phyloP scores from a whole-genome alignment of 1,140 invertebrate genomes.

The Drosophila albomicans region DNA sequence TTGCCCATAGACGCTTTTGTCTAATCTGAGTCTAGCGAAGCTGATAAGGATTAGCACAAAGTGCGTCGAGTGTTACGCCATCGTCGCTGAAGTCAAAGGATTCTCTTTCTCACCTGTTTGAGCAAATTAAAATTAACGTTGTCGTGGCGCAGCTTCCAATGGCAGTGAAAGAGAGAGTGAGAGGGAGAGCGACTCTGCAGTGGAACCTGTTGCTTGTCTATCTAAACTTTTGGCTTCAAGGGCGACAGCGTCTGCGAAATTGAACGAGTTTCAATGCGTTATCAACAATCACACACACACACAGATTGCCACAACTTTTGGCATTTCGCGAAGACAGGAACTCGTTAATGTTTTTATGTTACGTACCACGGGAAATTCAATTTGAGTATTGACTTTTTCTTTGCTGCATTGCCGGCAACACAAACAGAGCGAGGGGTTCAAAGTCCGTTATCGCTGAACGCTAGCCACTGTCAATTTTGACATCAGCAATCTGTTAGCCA shows the following conservation, averaged over 20 bases:
- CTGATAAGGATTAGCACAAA: constrained; percentile 19
- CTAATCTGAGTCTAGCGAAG: constrained; percentile 32
- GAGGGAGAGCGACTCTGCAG: not conserved
- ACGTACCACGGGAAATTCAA: constrained; percentile 14
- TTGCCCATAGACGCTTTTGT: constrained; percentile 7
- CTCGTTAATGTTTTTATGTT: not conserved
- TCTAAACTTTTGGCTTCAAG: constrained; percentile 16
- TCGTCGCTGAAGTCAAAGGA: not conserved
- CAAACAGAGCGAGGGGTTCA: constrained; percentile 11
- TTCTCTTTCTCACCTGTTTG: constrained; percentile 20
- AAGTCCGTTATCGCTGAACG: constrained; percentile 29
- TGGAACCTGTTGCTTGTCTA: constrained; percentile 56
- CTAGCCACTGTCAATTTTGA: constrained; percentile 9
- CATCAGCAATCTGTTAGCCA: not conserved
- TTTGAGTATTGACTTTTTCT: not conserved
- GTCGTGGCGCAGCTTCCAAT: constrained; percentile 26
- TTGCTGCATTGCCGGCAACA: constrained; percentile 35
- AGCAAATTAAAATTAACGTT: constrained; percentile 1
- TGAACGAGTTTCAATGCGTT: constrained; percentile 23
- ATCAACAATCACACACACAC: constrained; percentile 24
- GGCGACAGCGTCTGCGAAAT: constrained; percentile 28
- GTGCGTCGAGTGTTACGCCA: constrained; percentile 11
- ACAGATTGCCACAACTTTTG: not conserved
- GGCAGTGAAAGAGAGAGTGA: constrained; percentile 12
- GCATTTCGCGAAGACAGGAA: not conserved